phyloP scores from a whole-genome alignment of 2,888 invertebrate species.

The Loripinus fragilis region DNA sequence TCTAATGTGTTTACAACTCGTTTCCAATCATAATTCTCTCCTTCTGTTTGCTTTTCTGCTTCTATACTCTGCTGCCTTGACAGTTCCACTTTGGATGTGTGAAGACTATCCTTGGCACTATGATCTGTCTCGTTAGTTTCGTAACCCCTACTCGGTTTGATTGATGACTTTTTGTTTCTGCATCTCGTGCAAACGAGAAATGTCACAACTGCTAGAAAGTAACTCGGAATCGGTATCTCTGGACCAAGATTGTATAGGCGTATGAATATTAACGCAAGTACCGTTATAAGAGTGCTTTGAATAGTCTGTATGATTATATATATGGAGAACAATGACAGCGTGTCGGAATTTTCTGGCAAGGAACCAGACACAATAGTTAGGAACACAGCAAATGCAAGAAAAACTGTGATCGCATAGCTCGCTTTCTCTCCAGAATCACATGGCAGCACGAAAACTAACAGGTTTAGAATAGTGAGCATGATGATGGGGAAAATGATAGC shows the following conservation, averaged over 20 bases:
- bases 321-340: slow-evolving; percentile 34
- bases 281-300: slow-evolving; percentile 38
- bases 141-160: background rate
- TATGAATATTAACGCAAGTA: slow-evolving; percentile 28
- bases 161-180: background rate
- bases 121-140: background rate
- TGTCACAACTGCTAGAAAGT: background rate
- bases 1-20: slow-evolving; percentile 2
- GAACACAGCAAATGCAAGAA: slow-evolving; percentile 55
- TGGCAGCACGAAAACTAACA: slow-evolving; percentile 54
- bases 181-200: background rate
- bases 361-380: slow-evolving; percentile 44
- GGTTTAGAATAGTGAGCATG: slow-evolving; percentile 44
- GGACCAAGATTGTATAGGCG: background rate
- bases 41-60: background rate
- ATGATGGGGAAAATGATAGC: slow-evolving; percentile 57
- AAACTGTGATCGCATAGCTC: slow-evolving; percentile 49
- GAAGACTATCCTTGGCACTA: background rate
- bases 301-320: slow-evolving; percentile 46
- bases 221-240: background rate
- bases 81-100: background rate
- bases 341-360: slow-evolving; percentile 44
- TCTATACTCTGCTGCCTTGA: background rate
- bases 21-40: slow-evolving; percentile 13
- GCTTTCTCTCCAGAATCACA: slow-evolving; percentile 42